phyloP scores from a whole-genome alignment of 2,113 vertebrate genomes.

The Neomonachus schauinslandi region DNA sequence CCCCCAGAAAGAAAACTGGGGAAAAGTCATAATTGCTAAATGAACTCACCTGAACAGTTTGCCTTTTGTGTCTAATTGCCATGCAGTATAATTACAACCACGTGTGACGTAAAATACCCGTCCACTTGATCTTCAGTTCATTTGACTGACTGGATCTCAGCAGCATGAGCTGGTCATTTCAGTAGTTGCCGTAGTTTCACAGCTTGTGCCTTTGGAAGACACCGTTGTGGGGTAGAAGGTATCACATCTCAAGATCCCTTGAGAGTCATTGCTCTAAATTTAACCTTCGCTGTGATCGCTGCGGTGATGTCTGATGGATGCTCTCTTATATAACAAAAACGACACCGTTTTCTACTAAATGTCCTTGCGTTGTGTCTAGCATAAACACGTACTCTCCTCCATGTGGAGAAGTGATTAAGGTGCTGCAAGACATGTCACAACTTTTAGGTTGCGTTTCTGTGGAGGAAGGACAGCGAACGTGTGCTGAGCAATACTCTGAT shows the following conservation, averaged over 20 bases:
- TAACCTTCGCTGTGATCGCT: not conserved
- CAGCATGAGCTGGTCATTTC: not conserved
- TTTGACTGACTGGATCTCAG: conserved; percentile 45
- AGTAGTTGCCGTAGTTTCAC: not conserved
- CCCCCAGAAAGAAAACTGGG: not conserved
- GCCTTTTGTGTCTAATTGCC: conserved; percentile 53
- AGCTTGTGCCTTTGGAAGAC: not conserved
- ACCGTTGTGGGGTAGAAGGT: not conserved
- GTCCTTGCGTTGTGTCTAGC: not conserved
- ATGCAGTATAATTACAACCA: conserved; percentile 45
- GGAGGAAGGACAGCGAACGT: fast-evolving
- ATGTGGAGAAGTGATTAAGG: not conserved
- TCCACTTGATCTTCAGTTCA: conserved; percentile 58
- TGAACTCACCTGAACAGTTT: conserved; percentile 26
- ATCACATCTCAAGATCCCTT: not conserved
- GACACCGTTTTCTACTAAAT: not conserved
- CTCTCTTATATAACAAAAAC: not conserved
- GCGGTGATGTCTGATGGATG: not conserved
- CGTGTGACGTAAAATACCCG: not conserved
- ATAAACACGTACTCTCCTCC: not conserved
- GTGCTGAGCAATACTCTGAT: not conserved
- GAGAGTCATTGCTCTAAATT: not conserved
- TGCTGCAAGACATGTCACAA: not conserved
- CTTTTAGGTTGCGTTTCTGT: not conserved
- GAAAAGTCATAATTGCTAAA: conserved; percentile 13